Evolutionary conservation across 2,113 vertebrate species (phyloP), one percentile per base, ranked within the genome.

Genomic region (Tichodroma muraria): DNA sequence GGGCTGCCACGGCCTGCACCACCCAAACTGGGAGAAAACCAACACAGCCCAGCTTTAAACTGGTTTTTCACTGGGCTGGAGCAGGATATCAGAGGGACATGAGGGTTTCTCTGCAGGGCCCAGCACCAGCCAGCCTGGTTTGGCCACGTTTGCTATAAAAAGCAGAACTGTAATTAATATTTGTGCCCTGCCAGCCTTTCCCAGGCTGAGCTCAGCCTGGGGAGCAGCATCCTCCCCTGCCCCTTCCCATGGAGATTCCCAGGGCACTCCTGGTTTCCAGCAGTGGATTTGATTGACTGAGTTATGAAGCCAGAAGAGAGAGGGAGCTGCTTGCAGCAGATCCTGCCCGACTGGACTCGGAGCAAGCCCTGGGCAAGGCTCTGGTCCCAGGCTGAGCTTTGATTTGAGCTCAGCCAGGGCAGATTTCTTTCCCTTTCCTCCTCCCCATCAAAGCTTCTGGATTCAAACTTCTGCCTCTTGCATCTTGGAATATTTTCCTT

Each of bases 231-330:
- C 52, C 85, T 30, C 6, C 4, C 21, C 73, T 52, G 64, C 31
- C 68, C 59, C 81, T 49, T 9, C 15, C 60, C 54, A 2, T 1
- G 11, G 65, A 18, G 24, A 6, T 5, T 68, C 20, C 71, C 15
- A n/a, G 91, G 79, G 31, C 37, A 2, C 20, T 81, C 12, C 18
- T 5, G 47, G 11, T 5, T 63, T 42, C 91, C 95, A 59, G 68
- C 63, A 40, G n/a, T 2, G 49, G 25, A 0, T 71, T 31, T 22
- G 53, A 49, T 24, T 2, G 4, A 20, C 47, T 40, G 23, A 33
- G 9, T 27, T 6, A 1, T 4, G 24, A 6, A 35, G 37, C 49
- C 37, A 31, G 78, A 7, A 13, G 0, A 13, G 0, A 31, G 28
- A 65, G 7, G 9, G 53, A 77, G 73, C 20, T 37, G 50, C n/a